These are phyloP conservation scores for Diaperis boleti DNA, from an alignment of 2,888 invertebrate species.

Conservation along the genomic window DNA sequence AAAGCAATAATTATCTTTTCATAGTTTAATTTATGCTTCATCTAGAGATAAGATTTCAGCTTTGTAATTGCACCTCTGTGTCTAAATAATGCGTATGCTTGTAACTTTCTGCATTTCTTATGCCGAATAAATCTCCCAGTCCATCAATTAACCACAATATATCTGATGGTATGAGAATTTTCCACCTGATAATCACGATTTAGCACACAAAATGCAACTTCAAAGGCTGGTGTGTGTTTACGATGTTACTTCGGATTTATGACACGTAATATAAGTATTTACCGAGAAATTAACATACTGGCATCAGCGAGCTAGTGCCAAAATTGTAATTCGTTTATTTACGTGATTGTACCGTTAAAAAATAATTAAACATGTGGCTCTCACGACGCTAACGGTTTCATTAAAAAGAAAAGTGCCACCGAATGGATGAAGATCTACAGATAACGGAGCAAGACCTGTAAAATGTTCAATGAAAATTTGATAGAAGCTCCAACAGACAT, in stretches of 20 bases:
- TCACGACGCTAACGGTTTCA: conserved; percentile 44
- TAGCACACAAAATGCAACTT: not conserved
- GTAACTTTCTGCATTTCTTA: conserved; percentile 16
- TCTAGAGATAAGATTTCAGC: conserved; percentile 24
- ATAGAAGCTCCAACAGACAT: not conserved
- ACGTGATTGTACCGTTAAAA: conserved; percentile 21
- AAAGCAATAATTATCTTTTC: conserved; percentile 34
- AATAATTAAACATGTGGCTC: conserved; percentile 33
- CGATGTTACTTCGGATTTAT: not conserved
- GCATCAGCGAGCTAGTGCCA: conserved; percentile 5
- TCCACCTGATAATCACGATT: conserved; percentile 15
- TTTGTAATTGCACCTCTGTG: conserved; percentile 27
- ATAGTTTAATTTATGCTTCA: conserved; percentile 26
- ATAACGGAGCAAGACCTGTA: conserved; percentile 7
- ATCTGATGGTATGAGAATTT: conserved; percentile 7
- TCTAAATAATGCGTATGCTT: conserved; percentile 14
- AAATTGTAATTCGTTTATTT: conserved; percentile 8
- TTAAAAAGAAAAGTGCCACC: conserved; percentile 44
- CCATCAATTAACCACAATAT: conserved; percentile 31
- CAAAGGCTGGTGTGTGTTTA: not conserved
- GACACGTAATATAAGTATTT: not conserved
- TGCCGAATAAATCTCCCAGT: conserved; percentile 25
- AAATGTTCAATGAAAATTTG: conserved; percentile 10
- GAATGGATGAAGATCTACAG: not conserved
- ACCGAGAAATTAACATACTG: not conserved